Evolutionary conservation across 2,113 vertebrate species (phyloP), one percentile per base, ranked within the genome.

Genomic region (Protobothrops flavoviridis): DNA sequence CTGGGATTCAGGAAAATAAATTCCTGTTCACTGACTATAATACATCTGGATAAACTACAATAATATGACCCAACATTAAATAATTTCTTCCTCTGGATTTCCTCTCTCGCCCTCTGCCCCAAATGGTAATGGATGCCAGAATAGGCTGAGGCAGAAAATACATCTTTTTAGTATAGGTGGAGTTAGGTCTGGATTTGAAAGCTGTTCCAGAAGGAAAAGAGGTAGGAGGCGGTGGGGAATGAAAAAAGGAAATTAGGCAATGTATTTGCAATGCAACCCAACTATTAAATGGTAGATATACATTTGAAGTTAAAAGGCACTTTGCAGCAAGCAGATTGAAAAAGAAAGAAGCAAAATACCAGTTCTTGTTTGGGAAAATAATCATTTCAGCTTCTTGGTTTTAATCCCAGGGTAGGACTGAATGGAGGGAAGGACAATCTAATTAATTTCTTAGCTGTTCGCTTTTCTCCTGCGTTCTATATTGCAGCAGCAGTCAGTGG

Each of bases 1-100:
- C 92, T 90, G 97, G 98, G 98, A 96, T 95, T 52, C 9, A 3
- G 94, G 94, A 96, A 97, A 97, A 97, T 98, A 97, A 97, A 96
- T 96, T 95, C 81, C 94, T 97, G 97, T 97, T 97, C 97, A 97
- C 93, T 85, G 97, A 96, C 97, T 96, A 95, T 97, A 97, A 97
- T 98, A 97, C 93, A 96, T 97, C 97, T 97, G 95, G 97, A 97
- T 85, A 94, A 96, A 97, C 96, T 97, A 96, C 95, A 96, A 94
- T 95, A 93, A 96, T 96, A 96, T 95, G 95, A 97, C 87, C 94
- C 96, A 97, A 97, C 97, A 93, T 98, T 98, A 98, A 98, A 98
- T 98, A 97, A 98, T 98, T 97, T 94, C 88, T 97, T 97, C 97
- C 98, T 98, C 98, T 97, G 96, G 96, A 95, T 95, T 96, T 93